Percentiles rank a stretch among this genome's conserved stretches.
Conservation (phyloP, 92 coral and sea anemone species). For the Paramuricea clavata region DNA sequence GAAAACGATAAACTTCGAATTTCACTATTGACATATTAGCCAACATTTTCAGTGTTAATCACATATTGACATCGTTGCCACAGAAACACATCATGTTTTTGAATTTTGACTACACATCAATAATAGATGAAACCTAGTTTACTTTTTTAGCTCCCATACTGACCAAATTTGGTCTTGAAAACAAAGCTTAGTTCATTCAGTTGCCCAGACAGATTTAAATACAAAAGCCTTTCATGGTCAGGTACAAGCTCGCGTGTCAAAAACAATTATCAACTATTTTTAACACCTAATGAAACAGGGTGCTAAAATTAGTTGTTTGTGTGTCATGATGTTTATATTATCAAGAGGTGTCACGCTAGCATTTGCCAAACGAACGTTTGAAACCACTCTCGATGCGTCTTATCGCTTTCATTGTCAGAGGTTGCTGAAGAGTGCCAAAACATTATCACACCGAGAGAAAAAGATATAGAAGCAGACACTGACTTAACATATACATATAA, state of each 20-base stretch:
- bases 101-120: not conserved
- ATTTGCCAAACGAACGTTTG: not conserved
- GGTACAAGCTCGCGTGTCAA: not conserved
- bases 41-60: not conserved
- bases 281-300: not conserved
- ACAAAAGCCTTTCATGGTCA: not conserved
- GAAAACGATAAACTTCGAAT: too few relatives aligned
- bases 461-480: too few relatives aligned
- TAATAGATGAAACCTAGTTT: not conserved
- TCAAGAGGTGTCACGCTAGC: not conserved
- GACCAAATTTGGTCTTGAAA: not conserved
- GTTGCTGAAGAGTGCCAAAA: too few relatives aligned
- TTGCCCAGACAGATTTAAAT: not conserved
- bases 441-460: not conserved
- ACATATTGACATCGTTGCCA: not conserved
- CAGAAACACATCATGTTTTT: not conserved
- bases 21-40: too few relatives aligned
- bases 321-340: not conserved
- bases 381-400: not conserved
- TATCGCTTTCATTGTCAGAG: too few relatives aligned
- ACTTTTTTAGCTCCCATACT: not conserved
- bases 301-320: not conserved
- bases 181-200: not conserved
- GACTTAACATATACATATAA: not conserved
- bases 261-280: not conserved